phyloP scores from a whole-genome alignment of 2,113 vertebrate genomes.

The Tragulus kanchil region DNA sequence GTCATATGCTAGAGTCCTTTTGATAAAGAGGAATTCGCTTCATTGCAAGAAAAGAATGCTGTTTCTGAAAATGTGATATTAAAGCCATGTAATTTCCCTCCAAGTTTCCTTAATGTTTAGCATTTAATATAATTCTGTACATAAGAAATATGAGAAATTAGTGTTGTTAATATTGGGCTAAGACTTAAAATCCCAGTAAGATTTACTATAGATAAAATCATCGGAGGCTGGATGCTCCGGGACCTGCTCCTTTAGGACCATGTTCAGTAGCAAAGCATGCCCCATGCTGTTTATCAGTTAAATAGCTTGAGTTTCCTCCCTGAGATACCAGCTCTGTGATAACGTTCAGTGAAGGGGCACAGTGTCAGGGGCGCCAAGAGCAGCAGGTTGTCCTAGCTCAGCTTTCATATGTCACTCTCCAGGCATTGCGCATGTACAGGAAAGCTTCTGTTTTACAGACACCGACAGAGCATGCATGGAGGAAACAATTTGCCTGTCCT shows the following conservation, averaged over 20 bases:
- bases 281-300: not conserved
- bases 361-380: not conserved
- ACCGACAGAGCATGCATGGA: not conserved
- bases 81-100: not conserved
- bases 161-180: constrained; percentile 20
- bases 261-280: not conserved
- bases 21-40: not conserved
- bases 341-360: not conserved
- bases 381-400: too few species aligned
- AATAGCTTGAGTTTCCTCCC: not conserved
- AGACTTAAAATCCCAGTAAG: not conserved
- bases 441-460: not conserved
- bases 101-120: constrained; percentile 29
- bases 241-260: not conserved
- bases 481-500: not conserved
- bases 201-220: not conserved
- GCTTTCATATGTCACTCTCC: not conserved
- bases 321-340: not conserved
- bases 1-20: constrained; percentile 24
- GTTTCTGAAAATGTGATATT: not conserved
- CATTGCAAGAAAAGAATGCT: not conserved
- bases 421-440: not conserved
- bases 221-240: not conserved
- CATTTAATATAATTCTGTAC: not conserved
- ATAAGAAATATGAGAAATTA: constrained; percentile 7